Percentiles rank a stretch among this genome's conserved stretches.
These are phyloP conservation scores for Meriones unguiculatus DNA, from an alignment of 2,113 vertebrate species.

Conservation along the genomic window DNA sequence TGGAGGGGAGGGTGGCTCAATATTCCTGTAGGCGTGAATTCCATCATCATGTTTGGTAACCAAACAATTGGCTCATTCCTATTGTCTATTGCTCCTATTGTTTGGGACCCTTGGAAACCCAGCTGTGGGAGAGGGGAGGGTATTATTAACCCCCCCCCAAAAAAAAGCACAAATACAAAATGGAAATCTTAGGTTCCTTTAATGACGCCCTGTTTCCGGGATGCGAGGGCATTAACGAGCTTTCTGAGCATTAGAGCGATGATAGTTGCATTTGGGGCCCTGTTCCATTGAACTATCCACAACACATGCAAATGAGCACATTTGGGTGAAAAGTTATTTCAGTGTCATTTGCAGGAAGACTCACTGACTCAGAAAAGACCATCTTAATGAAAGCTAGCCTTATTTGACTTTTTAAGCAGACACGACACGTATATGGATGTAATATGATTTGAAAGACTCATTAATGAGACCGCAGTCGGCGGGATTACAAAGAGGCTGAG, in stretches of 20 bases:
- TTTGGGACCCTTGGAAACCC: neutral
- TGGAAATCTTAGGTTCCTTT: conserved; percentile 77
- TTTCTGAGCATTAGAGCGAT: conserved; percentile 77
- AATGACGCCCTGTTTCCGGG: conserved; percentile 71
- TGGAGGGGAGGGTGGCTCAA: conserved; percentile 74
- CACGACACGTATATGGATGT: conserved; percentile 81
- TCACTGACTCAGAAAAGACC: conserved; percentile 76
- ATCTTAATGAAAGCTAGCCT: conserved; percentile 75
- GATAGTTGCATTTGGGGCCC: conserved; percentile 81
- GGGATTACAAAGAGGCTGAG: conserved; percentile 84
- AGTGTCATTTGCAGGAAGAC: conserved; percentile 81
- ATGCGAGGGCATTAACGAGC: conserved; percentile 29
- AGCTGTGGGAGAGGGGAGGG: neutral
- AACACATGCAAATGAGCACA: conserved; percentile 78
- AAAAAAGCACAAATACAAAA: conserved; percentile 60
- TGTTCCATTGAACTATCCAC: conserved; percentile 83
- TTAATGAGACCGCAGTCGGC: conserved; percentile 82
- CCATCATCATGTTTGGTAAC: conserved; percentile 72
- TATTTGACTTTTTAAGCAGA: conserved; percentile 85
- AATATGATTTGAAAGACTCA: conserved; percentile 84
- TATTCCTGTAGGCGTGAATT: conserved; percentile 67
- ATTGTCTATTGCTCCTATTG: conserved; percentile 47
- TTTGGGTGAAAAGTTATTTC: conserved; percentile 80
- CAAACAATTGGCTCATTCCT: conserved; percentile 55
- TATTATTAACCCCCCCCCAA: neutral